Base-by-base conservation (phyloP, 2,113 vertebrate genomes). In the Crypturellus undulatus region DNA sequence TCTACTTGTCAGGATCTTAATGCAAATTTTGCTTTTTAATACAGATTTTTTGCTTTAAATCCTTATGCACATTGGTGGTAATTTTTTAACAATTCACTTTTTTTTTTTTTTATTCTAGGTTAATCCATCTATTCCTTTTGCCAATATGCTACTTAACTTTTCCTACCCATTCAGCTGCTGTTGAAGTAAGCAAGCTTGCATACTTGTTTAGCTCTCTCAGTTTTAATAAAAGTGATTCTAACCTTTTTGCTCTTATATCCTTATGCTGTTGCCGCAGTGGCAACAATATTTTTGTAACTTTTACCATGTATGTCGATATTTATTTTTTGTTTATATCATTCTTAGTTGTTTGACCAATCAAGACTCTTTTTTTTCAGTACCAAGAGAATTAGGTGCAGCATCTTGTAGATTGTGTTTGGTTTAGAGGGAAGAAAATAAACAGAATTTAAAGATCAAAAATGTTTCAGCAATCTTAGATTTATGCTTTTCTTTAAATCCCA, bases 111-210 rank as follows among this genome's bases (percentile, higher is more conserved):
- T 56, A 32, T 84, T 91, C 70, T 58, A 40, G 25, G 22, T 17
- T 49, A n/a, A 68, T 81, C 38, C 10, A 11, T 76, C 78, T 84
- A 43, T 86, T 92, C 26, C 4, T 82, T 79, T 84, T 82, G 22
- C 68, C 47, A 49, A 49, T 49, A 34, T n/a, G 52, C 11, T 15
- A 24, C 21, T 75, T 60, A 47, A 8, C 17, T 83, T 76, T 42
- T 69, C 38, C 34, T 56, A 24, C n/a, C 13, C 24, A 18, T 65
- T 73, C 32, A 59, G 13, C 9, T 79, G 19, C 14, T 78, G 40
- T 8, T 86, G 47, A 58, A 59, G 28, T 56, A 85, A n/a, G 28
- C 42, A 76, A 51, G 34, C 56, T 93, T 58, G 15, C 49, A 67
- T 63, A 17, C 25, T 81, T 54, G 43, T 65, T 71, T 65, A 92